phyloP scores from a whole-genome alignment of 2,888 invertebrate genomes.

The Apantesis nais region DNA sequence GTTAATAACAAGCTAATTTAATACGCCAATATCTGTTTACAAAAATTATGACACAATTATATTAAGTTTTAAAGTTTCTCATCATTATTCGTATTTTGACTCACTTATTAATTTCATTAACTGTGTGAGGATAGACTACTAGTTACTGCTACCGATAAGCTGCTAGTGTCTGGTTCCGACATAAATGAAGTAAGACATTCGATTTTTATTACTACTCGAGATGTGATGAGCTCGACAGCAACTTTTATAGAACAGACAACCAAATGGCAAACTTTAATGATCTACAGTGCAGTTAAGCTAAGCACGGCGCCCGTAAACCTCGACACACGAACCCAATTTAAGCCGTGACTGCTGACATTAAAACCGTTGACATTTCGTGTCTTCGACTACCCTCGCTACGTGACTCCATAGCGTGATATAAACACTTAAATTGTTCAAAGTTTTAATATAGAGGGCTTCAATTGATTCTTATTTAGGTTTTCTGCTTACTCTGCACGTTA shows the following conservation, averaged over 20 bases:
- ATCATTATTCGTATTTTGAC: not conserved
- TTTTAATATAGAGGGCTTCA: conserved; percentile 50
- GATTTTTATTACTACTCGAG: not conserved
- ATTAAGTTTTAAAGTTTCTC: not conserved
- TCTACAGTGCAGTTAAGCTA: conserved; percentile 21
- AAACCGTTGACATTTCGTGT: conserved; percentile 62
- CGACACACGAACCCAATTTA: conserved; percentile 35
- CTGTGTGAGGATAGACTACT: not conserved
- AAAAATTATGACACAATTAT: not conserved
- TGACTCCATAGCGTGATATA: conserved; percentile 54
- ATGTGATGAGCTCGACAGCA: not conserved
- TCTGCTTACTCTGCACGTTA: conserved; percentile 21
- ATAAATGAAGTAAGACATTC: not conserved
- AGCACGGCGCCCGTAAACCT: conserved; percentile 24
- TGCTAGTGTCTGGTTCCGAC: not conserved
- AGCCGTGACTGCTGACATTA: conserved; percentile 55
- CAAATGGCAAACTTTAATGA: conserved; percentile 18
- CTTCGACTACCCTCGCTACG: conserved; percentile 33
- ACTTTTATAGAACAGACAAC: conserved; percentile 36
- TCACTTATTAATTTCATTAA: not conserved
- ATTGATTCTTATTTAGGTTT: conserved; percentile 47
- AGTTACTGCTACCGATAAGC: too few species aligned
- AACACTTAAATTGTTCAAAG: conserved; percentile 54
- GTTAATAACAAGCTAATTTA: not conserved
- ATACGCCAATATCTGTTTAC: not conserved